phyloP scores from a whole-genome alignment of 2,113 vertebrate genomes.

The Rafetus swinhoei region DNA sequence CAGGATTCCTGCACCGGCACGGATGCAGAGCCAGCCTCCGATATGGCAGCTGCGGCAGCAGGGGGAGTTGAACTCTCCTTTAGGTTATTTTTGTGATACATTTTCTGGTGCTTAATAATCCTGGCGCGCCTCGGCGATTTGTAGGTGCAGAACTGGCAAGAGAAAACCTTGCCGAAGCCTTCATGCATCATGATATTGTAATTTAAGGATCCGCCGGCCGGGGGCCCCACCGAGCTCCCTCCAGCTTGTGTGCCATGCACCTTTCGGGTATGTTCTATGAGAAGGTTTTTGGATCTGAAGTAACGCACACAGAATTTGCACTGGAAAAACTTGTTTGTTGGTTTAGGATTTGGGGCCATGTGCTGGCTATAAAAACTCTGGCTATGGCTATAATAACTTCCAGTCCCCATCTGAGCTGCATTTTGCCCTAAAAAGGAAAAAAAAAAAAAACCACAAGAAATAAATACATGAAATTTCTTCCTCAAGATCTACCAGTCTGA shows the following conservation, averaged over 20 bases:
- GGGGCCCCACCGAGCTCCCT: constrained; percentile 75
- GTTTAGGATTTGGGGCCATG: constrained; percentile 84
- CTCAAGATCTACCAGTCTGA: background rate
- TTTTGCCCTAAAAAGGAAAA: constrained; percentile 85
- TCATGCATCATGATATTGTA: constrained; percentile 90
- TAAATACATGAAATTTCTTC: background rate
- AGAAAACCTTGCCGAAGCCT: constrained; percentile 93
- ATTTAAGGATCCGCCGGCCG: constrained; percentile 79
- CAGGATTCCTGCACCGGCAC: constrained; percentile 82
- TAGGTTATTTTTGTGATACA: constrained; percentile 90
- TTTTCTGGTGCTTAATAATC: constrained; percentile 95
- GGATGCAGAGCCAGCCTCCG: constrained; percentile 76
- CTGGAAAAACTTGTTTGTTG: constrained; percentile 91
- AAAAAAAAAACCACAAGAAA: constrained; percentile 61
- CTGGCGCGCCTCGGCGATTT: constrained; percentile 93
- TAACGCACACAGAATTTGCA: constrained; percentile 99
- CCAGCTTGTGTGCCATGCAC: constrained; percentile 89
- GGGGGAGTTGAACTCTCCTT: constrained; percentile 79
- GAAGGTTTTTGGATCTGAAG: constrained; percentile 96
- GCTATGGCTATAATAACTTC: constrained; percentile 84
- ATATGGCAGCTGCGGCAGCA: constrained; percentile 73
- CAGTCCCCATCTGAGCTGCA: constrained; percentile 82
- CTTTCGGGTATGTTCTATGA: constrained; percentile 94
- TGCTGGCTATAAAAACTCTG: constrained; percentile 85
- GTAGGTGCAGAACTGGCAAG: constrained; percentile 96